These are phyloP conservation scores for Peromyscus californicus DNA, from an alignment of 2,113 vertebrate species.

Conservation along the genomic window DNA sequence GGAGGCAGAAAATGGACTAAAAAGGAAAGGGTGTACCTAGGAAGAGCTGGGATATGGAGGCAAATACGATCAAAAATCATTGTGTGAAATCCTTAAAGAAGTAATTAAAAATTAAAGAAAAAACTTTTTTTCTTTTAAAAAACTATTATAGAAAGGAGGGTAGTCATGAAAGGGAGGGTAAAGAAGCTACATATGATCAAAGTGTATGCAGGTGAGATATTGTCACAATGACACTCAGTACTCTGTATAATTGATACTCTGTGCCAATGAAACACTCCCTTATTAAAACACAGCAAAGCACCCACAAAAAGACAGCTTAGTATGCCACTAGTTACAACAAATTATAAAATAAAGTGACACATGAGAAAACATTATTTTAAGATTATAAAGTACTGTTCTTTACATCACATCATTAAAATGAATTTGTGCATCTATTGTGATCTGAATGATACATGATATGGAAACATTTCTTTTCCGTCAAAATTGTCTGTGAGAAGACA, in stretches of 20 bases:
- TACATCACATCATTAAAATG: background rate
- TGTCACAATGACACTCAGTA: background rate
- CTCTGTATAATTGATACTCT: background rate
- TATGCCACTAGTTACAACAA: background rate
- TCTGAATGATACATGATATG: background rate
- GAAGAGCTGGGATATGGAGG: background rate
- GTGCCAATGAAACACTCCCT: background rate
- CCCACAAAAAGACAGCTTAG: background rate
- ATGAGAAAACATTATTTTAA: background rate
- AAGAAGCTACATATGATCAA: too few relatives aligned
- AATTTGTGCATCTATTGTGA: slow-evolving; percentile 9
- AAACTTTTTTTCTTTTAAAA: background rate
- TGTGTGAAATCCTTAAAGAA: background rate
- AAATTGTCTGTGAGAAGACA: background rate
- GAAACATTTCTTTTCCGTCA: background rate
- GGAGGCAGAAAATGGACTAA: background rate
- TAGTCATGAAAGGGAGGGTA: background rate
- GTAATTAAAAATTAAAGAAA: background rate
- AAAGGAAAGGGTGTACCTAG: background rate
- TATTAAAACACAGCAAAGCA: background rate
- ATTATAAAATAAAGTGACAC: background rate
- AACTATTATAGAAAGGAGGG: background rate
- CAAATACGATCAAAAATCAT: background rate
- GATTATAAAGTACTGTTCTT: background rate
- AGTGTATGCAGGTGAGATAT: background rate